These are phyloP conservation scores for Rattus norvegicus DNA, from an alignment of 2,113 vertebrate genomes.

Conservation along the genomic window GRCr8 NC_086021.1:165802001-165802500, in stretches of 20 bases:
- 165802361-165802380: neutral
- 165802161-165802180: neutral
- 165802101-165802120: neutral
- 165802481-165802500: no score
- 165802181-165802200: neutral
- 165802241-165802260: neutral
- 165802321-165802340: neutral
- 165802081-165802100: no score
- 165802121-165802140: neutral
- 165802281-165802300: neutral
- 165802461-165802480: no score
- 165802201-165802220: neutral
- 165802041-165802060: neutral
- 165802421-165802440: neutral
- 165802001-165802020: neutral
- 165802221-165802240: neutral
- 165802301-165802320: slow-evolving; percentile 36
- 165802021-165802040: neutral
- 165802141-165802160: neutral
- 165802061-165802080: neutral
- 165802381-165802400: neutral
- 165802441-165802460: no score
- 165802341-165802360: neutral
- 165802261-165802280: neutral
- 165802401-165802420: neutral